phyloP scores from a whole-genome alignment of 2,888 invertebrate genomes.

The Kuschelorhynchus macadamiae region DNA sequence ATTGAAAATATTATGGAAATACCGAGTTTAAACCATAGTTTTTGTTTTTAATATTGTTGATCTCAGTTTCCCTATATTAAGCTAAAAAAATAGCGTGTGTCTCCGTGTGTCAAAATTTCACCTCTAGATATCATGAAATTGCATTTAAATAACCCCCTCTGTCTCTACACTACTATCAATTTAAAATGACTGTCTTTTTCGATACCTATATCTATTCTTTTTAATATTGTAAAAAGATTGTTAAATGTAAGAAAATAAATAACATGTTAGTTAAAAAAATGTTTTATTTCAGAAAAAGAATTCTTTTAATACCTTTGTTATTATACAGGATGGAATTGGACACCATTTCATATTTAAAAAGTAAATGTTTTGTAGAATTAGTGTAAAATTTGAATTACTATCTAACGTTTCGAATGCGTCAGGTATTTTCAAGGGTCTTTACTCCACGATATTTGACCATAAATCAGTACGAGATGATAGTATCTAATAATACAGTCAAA shows the following conservation, averaged over 20 bases:
- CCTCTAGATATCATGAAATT: conserved; percentile 15
- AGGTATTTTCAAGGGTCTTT: no score
- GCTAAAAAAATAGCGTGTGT: conserved; percentile 21
- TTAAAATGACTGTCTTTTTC: conserved; percentile 63
- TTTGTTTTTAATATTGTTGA: no score
- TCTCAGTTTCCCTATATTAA: conserved; percentile 5
- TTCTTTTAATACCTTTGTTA: neutral
- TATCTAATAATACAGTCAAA: no score
- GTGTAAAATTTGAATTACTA: no score
- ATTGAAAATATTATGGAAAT: no score
- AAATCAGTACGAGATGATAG: no score
- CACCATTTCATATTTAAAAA: no score
- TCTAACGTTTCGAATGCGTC: no score
- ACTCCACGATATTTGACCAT: no score
- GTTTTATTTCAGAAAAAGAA: conserved; percentile 27
- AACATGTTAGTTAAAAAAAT: conserved; percentile 64
- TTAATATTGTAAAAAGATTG: conserved; percentile 63
- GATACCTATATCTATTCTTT: conserved; percentile 63
- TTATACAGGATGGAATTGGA: no score
- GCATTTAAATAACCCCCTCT: conserved; percentile 11
- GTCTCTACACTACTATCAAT: conserved; percentile 20
- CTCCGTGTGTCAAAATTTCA: conserved; percentile 24
- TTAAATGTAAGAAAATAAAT: conserved; percentile 64
- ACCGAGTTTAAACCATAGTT: no score
- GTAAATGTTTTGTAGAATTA: no score